Percentiles rank a stretch among this genome's conserved stretches.
Conservation (phyloP, 2,113 vertebrate species). For the Quiscalus mexicanus region DNA sequence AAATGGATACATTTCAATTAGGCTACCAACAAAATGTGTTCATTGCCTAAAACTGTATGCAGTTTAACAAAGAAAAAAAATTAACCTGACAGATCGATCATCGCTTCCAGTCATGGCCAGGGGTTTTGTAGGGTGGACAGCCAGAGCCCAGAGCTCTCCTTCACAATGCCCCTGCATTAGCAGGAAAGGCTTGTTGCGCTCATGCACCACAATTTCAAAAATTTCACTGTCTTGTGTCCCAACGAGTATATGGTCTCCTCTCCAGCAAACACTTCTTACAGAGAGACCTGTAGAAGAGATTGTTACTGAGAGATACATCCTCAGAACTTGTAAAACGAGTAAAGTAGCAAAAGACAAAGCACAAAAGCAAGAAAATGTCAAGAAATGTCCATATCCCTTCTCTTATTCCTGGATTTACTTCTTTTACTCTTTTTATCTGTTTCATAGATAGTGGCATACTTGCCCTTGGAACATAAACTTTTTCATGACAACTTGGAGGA, state of each 20-base stretch:
- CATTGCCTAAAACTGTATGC: neutral
- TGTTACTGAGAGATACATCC: neutral
- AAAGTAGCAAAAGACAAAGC: neutral
- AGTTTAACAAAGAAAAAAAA: neutral
- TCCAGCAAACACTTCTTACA: constrained; percentile 97
- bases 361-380: neutral
- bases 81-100: constrained; percentile 94
- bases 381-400: neutral
- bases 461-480: neutral
- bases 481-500: neutral
- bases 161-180: constrained; percentile 99
- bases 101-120: constrained; percentile 97
- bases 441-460: neutral
- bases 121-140: constrained; percentile 95
- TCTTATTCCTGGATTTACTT: neutral
- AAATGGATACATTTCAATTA: neutral
- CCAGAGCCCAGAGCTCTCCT: constrained; percentile 98
- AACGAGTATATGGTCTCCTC: constrained; percentile 95
- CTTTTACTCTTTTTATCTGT: neutral
- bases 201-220: constrained; percentile 98
- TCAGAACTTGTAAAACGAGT: neutral
- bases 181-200: constrained; percentile 96
- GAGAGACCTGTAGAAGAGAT: constrained; percentile 84
- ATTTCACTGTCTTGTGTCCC: constrained; percentile 99
- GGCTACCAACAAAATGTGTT: neutral